Evolutionary conservation across 2,888 invertebrate genomes (phyloP), one percentile per base, ranked within the genome.

Genomic region (Campoplex capitator): DNA sequence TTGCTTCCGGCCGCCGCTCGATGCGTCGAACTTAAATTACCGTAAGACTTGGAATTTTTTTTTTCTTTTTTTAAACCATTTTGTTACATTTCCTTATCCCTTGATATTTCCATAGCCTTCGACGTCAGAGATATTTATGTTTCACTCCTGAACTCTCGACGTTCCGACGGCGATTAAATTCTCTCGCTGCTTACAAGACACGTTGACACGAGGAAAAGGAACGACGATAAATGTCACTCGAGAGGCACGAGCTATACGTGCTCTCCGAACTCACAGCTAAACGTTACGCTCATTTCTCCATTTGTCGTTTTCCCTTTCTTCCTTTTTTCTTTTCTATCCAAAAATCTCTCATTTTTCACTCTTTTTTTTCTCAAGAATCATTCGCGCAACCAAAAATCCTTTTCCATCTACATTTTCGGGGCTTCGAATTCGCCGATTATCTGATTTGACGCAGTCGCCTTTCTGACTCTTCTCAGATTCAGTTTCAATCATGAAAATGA

Each of bases 91-190:
- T 51, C 23, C 38, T 56, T 73, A 56, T 35, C n/a, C 35, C 74
- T 78, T 68, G 77, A 85, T 68, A 42, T 73, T 42, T 23, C 68
- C 68, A 74, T 38, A 70, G 79, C 76, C 81, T 76, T 73, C 67
- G 51, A 56, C 58, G 48, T 8, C 8, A 54, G 77, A 86, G 68
- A 74, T 73, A 77, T 84, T 77, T 65, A 79, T 58, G 68, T 32
- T 42, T 51, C 23, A 9, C 65, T 83, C 67, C 48, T 32, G 48
- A 74, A 73, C 76, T n/a, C 84, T 71, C 58, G 68, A 77, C 32
- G 75, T 56, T 73, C 76, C 83, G 86, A 79, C 83, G 86, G 80
- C 80, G 76, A 86, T 86, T 81, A 81, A 81, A 86, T 68, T 75
- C 80, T 81, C 51, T 48, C 32, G 68, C 56, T 28, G 68, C 56